Evolutionary conservation across 2,797 vertebrate genomes (phyloP).

Genomic region (Ptychadena robeensis): DNA sequence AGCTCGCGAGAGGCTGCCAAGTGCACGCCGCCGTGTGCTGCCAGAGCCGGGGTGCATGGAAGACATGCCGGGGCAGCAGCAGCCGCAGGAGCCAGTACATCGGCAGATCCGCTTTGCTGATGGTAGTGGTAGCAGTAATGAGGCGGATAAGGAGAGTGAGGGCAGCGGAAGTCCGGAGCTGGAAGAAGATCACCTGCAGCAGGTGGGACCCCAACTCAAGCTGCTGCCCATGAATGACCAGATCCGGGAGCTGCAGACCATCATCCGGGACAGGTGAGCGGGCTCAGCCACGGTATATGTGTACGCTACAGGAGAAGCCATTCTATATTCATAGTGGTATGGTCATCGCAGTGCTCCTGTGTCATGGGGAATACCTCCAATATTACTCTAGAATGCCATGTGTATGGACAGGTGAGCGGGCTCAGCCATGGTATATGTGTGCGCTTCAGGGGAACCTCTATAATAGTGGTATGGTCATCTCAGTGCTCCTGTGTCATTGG

Average conservation of each 20-base stretch:
- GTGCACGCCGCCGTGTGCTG: conserved; percentile 13
- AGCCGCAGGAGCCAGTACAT: conserved; percentile 38
- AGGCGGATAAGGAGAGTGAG: conserved; percentile 14
- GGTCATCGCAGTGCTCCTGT: too few species aligned
- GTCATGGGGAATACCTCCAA: too few species aligned
- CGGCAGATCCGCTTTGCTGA: conserved; percentile 37
- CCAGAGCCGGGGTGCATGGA: conserved; percentile 59
- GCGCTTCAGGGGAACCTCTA: too few species aligned
- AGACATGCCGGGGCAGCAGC: conserved; percentile 60
- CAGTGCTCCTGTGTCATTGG: too few species aligned
- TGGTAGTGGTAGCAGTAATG: conserved; percentile 60
- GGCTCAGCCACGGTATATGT: background rate
- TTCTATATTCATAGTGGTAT: too few species aligned
- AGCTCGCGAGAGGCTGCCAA: background rate
- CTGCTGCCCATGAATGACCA: conserved; percentile 91
- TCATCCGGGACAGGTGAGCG: conserved; percentile 93
- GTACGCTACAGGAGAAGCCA: too few species aligned
- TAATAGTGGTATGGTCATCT: too few species aligned
- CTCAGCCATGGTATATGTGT: background rate
- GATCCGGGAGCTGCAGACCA: conserved; percentile 91
- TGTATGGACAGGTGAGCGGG: conserved; percentile 88
- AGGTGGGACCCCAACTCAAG: conserved; percentile 83
- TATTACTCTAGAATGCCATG: too few species aligned
- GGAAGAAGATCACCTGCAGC: conserved; percentile 57
- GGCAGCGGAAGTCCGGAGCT: conserved; percentile 60